Base-by-base conservation (phyloP, 2,113 vertebrate genomes). In the Labeo rohita region DNA sequence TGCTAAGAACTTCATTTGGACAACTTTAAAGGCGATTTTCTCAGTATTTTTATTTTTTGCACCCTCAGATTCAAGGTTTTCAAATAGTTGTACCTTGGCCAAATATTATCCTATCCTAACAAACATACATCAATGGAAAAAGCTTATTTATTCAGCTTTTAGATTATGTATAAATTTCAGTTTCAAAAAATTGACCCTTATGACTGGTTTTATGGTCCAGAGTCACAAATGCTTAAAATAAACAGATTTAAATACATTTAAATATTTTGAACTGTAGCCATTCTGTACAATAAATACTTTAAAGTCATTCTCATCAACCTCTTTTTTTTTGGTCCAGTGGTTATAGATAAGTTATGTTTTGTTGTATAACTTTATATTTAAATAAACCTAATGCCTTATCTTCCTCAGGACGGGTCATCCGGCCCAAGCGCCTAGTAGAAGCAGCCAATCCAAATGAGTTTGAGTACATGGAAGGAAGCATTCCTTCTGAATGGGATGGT, bases 401-500 rank as follows among this genome's bases (percentile, higher is more conserved):
- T 76, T 50, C 6, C 28, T 52, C 90, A 99, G 97, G 98, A 81
- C 96, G 94, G 86, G 90, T 65, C 13, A 90, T 96, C 88, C 95
- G 94, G 85, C 94, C 97, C 88, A 98, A 92, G 94, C 96, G 97
- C 91, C 91, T 95, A 76, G 90, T 98, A 47, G 96, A 95, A 93
- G 87, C 95, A 84, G 89, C 93, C 91, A 96, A 96, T 92, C 90
- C 90, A 85, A 90, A 92, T 70, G 95, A 95, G 74, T 88, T 93
- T 85, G 93, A 96, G 78, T 99, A 98, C 93, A 86, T 93, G 90
- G 92, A 88, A 86, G 96, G 96, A 85, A 93, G 88, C 91, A 97
- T 99, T 92, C 98, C 98, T 89, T 87, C 85, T 18, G 98, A 98
- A 94, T 99, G 98, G 98, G 97, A 99, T 93, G 98, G 98, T 99